These are phyloP conservation scores for Mus minutoides DNA, from an alignment of 2,797 vertebrate species.

Conservation along the genomic window DNA sequence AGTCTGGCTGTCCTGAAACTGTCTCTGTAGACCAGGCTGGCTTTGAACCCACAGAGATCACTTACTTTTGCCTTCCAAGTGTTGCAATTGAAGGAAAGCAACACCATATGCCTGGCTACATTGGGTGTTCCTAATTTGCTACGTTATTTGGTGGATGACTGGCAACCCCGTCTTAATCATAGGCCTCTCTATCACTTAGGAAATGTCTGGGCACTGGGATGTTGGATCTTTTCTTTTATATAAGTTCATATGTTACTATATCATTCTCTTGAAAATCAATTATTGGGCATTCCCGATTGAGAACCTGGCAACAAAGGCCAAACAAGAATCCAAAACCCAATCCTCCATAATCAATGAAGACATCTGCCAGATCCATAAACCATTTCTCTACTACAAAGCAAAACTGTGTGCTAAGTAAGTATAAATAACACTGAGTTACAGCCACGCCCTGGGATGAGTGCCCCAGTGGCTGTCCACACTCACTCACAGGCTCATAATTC, in stretches of 20 bases:
- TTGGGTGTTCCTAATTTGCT: neutral
- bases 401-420: neutral
- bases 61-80: neutral
- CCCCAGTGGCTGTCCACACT: neutral
- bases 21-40: neutral
- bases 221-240: neutral
- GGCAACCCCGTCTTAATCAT: slow-evolving; percentile 1
- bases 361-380: neutral
- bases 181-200: neutral
- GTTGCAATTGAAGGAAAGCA: neutral
- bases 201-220: neutral
- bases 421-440: neutral
- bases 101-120: neutral
- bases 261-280: neutral
- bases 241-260: neutral
- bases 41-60: neutral
- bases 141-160: neutral
- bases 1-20: neutral
- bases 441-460: neutral
- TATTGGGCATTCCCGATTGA: neutral
- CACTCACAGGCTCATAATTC: neutral
- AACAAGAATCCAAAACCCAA: neutral
- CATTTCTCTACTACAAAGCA: neutral
- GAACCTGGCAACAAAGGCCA: neutral
- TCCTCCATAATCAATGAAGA: neutral